Conservation (phyloP, 2,113 vertebrate genomes). For the pig (Sus scrofa) region T2T-Sscrofa CM000818.6:123929001-123929500, state of each 20-base stretch:
- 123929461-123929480: too few relatives aligned
- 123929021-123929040: not conserved
- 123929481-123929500: too few relatives aligned
- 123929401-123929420: too few relatives aligned
- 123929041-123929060: not conserved
- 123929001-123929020: slow-evolving; percentile 35
- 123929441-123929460: too few relatives aligned
- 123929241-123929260: not conserved
- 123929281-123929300: not conserved
- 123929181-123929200: not conserved
- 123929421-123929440: too few relatives aligned
- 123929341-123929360: too few relatives aligned
- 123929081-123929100: not conserved
- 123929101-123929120: not conserved
- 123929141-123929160: not conserved
- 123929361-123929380: too few relatives aligned
- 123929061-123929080: not conserved
- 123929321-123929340: too few relatives aligned
- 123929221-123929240: not conserved
- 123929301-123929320: too few relatives aligned
- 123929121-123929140: not conserved
- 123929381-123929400: too few relatives aligned
- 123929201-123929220: slow-evolving; percentile 3
- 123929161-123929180: slow-evolving; percentile 6
- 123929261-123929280: not conserved